Conservation (phyloP, 1,140 invertebrate genomes). For the Tachypleus tridentatus region DNA sequence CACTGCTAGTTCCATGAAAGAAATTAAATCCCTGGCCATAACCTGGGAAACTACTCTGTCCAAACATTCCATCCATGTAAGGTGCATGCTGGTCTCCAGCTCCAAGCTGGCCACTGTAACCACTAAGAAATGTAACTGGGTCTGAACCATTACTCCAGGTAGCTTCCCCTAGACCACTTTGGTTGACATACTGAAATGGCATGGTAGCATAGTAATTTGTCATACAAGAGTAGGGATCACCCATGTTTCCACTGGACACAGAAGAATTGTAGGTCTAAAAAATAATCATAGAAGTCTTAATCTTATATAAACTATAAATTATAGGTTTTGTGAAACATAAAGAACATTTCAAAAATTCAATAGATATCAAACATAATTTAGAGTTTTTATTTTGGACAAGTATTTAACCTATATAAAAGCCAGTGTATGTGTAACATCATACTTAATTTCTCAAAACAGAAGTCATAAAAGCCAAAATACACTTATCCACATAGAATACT, state of each 20-base stretch:
- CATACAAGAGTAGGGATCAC: constrained; percentile 18
- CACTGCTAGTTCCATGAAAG: neutral
- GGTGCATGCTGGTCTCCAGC: neutral
- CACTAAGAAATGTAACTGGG: too few relatives aligned
- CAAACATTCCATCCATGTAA: constrained; percentile 4
- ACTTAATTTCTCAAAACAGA: too few relatives aligned
- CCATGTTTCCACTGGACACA: constrained; percentile 21
- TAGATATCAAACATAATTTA: too few relatives aligned
- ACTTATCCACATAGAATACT: too few relatives aligned
- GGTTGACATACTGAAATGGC: constrained; percentile 1
- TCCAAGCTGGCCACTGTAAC: neutral
- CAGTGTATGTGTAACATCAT: too few relatives aligned
- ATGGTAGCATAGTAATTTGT: constrained; percentile 5
- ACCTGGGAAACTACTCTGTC: neutral
- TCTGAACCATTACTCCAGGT: constrained; percentile 4
- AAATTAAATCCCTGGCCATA: constrained; percentile 1
- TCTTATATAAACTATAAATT: too few relatives aligned
- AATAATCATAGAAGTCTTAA: too few relatives aligned
- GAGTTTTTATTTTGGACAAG: too few relatives aligned
- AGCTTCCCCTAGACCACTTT: neutral
- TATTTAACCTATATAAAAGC: too few relatives aligned
- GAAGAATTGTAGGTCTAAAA: constrained; percentile 23
- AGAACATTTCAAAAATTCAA: too few relatives aligned
- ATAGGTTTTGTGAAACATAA: too few relatives aligned
- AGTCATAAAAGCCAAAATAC: too few relatives aligned